Conservation (phyloP, 2,888 invertebrate species). For the Pyrochroa serraticornis region DNA sequence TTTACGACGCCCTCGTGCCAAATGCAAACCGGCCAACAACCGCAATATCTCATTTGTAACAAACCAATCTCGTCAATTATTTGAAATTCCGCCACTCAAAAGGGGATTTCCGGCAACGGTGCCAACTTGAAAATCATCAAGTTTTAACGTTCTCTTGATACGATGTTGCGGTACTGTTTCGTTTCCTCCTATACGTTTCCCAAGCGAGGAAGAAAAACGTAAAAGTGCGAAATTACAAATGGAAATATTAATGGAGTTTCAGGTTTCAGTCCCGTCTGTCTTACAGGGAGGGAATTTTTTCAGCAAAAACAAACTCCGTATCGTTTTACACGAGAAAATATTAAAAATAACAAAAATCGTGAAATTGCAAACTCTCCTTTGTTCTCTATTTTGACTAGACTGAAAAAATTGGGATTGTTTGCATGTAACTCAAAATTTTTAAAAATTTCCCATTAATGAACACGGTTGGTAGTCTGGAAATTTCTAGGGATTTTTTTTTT, state of each 20-base stretch:
- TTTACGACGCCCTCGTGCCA: neutral
- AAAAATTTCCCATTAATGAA: too few species aligned
- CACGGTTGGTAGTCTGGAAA: too few species aligned
- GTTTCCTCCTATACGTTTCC: constrained; percentile 43
- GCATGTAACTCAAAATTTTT: too few species aligned
- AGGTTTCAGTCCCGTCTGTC: constrained; percentile 11
- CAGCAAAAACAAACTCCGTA: constrained; percentile 1
- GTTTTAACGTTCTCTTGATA: constrained; percentile 42
- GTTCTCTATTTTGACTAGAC: too few species aligned
- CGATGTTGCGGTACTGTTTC: constrained; percentile 44
- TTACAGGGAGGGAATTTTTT: constrained; percentile 8
- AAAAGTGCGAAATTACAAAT: constrained; percentile 46
- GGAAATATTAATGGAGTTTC: constrained; percentile 47
- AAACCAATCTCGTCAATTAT: neutral
- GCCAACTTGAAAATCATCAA: constrained; percentile 21
- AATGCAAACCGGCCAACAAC: constrained; percentile 1
- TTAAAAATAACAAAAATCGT: too few species aligned
- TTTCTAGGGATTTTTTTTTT: too few species aligned
- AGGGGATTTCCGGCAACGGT: neutral
- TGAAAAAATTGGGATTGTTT: too few species aligned
- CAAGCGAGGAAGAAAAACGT: constrained; percentile 34
- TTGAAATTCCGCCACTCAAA: too few species aligned
- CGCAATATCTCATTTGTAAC: constrained; percentile 4
- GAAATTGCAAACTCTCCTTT: too few species aligned
- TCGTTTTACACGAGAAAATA: constrained; percentile 1